Conservation (phyloP, 2,113 vertebrate genomes). For the Tetraodon nigroviridis region DNA sequence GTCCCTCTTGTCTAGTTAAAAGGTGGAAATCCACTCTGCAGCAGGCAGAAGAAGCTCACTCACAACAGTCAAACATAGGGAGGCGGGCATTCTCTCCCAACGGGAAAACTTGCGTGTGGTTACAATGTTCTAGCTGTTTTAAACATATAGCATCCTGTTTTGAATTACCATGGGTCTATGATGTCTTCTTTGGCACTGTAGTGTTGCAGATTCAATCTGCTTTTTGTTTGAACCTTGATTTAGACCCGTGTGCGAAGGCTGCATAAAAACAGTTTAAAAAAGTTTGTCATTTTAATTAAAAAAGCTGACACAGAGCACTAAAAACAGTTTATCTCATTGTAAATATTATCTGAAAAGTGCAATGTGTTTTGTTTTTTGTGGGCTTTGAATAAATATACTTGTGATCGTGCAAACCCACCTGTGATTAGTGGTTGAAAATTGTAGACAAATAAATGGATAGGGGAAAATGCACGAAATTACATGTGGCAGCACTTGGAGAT, state of each 20-base stretch:
- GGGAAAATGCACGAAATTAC: slow-evolving; percentile 51
- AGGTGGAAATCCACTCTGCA: slow-evolving; percentile 30
- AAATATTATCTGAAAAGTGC: slow-evolving; percentile 16
- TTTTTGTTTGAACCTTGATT: slow-evolving; percentile 11
- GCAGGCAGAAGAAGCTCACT: slow-evolving; percentile 22
- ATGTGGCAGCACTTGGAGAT: slow-evolving; percentile 51
- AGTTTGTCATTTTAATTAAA: slow-evolving; percentile 10
- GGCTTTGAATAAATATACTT: slow-evolving; percentile 25
- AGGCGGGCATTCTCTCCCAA: slow-evolving; percentile 56
- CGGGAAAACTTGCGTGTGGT: slow-evolving; percentile 56
- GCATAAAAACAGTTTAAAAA: slow-evolving; percentile 18
- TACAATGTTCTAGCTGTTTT: slow-evolving; percentile 48
- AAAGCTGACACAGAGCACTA: slow-evolving; percentile 10
- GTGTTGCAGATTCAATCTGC: slow-evolving; percentile 21
- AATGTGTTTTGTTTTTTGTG: not conserved
- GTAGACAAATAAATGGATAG: slow-evolving; percentile 63
- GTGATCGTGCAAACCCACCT: slow-evolving; percentile 55
- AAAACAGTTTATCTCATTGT: slow-evolving; percentile 13
- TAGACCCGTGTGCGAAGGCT: slow-evolving; percentile 13
- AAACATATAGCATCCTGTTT: slow-evolving; percentile 62
- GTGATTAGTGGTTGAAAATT: slow-evolving; percentile 57
- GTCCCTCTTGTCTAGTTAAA: slow-evolving; percentile 65
- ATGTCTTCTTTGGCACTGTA: slow-evolving; percentile 40
- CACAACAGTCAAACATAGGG: slow-evolving; percentile 47
- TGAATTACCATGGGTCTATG: slow-evolving; percentile 47